Conservation (phyloP, 2,888 invertebrate species). For the Latrodectus hesperus region DNA sequence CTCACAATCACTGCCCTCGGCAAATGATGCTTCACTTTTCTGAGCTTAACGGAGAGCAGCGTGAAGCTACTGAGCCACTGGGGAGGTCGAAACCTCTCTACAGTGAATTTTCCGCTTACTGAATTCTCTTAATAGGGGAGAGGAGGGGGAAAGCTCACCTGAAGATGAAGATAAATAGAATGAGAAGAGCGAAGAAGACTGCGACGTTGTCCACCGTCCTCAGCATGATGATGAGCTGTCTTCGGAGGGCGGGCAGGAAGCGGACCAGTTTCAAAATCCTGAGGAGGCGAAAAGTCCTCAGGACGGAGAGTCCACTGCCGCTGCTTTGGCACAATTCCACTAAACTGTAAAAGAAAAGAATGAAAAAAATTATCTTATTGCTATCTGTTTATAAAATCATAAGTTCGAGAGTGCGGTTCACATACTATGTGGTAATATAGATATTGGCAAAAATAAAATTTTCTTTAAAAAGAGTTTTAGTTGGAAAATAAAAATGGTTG, state of each 20-base stretch:
- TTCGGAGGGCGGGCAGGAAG: constrained; percentile 95
- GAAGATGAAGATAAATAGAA: constrained; percentile 99
- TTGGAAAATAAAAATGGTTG: neutral
- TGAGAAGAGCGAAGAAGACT: constrained; percentile 98
- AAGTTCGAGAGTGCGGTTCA: neutral
- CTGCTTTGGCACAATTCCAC: constrained; percentile 77
- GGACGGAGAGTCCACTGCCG: constrained; percentile 90
- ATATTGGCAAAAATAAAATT: neutral
- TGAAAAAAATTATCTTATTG: no score
- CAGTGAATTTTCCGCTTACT: no score
- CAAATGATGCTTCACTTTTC: no score
- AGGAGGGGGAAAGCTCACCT: constrained; percentile 84
- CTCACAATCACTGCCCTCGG: no score
- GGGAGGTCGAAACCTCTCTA: no score
- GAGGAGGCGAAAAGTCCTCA: constrained; percentile 96
- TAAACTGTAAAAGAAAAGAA: constrained; percentile 74
- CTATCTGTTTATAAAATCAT: neutral
- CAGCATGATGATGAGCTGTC: constrained; percentile 98
- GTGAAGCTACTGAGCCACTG: no score
- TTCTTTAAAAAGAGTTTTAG: neutral
- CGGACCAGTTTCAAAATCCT: constrained; percentile 97
- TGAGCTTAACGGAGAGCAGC: no score
- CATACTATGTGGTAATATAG: neutral
- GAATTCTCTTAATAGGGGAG: neutral
- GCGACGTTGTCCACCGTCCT: constrained; percentile 99